These are phyloP conservation scores for Epizoanthus ramosus DNA, from an alignment of 92 coral and sea anemone species.

Conservation along the genomic window DNA sequence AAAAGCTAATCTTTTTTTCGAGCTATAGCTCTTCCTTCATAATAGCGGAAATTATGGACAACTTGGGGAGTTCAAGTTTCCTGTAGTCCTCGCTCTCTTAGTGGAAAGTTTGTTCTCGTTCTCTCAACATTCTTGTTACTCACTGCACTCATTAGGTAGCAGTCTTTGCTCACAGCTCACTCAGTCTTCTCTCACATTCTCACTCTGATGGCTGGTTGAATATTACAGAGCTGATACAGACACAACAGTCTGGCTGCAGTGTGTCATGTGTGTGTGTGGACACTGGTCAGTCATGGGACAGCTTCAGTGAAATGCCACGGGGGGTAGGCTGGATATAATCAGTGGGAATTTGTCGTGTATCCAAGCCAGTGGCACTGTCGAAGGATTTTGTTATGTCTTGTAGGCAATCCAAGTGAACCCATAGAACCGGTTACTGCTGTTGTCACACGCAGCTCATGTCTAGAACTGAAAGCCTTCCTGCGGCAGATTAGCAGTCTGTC, in stretches of 20 bases:
- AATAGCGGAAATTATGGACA: background rate
- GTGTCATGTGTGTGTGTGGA: constrained; percentile 12
- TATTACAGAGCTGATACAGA: constrained; percentile 30
- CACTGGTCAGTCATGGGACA: background rate
- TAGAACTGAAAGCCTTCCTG: constrained; percentile 92
- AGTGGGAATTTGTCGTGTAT: background rate
- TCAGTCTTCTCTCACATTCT: constrained; percentile 48
- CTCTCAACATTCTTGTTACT: background rate
- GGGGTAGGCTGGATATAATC: background rate
- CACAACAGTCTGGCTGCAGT: constrained; percentile 17
- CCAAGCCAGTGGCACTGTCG: background rate
- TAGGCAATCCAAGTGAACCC: background rate
- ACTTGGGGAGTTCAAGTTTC: background rate
- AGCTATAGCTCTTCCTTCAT: background rate
- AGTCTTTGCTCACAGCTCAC: constrained; percentile 39
- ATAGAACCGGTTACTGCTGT: background rate
- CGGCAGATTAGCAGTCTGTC: constrained; percentile 77
- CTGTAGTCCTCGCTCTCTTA: background rate
- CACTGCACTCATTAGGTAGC: constrained; percentile 28
- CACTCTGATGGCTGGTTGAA: constrained; percentile 39
- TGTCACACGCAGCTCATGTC: background rate
- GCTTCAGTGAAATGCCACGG: background rate
- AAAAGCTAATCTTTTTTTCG: no score
- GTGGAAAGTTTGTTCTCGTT: background rate
- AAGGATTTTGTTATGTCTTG: background rate